Base-by-base conservation (phyloP, 2,113 vertebrate genomes). In the Sylvilagus bachmani region DNA sequence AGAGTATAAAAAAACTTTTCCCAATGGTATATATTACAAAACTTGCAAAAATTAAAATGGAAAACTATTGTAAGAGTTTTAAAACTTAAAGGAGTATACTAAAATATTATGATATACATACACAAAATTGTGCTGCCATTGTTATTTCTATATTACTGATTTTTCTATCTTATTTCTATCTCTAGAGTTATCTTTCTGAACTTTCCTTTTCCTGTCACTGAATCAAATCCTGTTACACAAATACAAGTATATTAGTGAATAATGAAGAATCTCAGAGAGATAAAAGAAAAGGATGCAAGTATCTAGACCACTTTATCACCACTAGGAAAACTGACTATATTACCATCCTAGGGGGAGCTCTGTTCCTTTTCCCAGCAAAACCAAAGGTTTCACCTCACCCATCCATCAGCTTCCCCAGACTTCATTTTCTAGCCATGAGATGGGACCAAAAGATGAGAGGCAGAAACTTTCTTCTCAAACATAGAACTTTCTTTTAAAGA, bases 131-230 rank as follows among this genome's bases (percentile, higher is more conserved):
- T 38, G 25, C 9, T 73, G 64, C 19, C 12, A 21, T 78, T 22
- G 58, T 55, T 83, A 87, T 91, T 95, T 86, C 58, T 51, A 51
- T 58, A 58, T 58, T 44, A 44, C 44, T 44, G 44, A 44, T 44
- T 44, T 44, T 44, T 44, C 44, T 44, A 44, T 44, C 5, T 44
- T 86, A 81, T n/a, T 93, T 29, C 49, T 66, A 78, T 70, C 33
- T 89, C 22, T 9, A 88, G 19, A 89, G 27, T 31, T 91, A 75
- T 74, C 36, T 71, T 70, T 91, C 66, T 75, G n/a, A 91, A 91
- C 58, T 51, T 89, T 78, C 25, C 17, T 71, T 89, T 92, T n/a
- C 53, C 36, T 74, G 11, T 14, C 3, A 36, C 58, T 74, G 38
- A 89, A 58, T 82, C 10, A 91, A 93, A 66, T 58, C 58, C 33